Evolutionary conservation across 2,113 vertebrate genomes (phyloP).

Genomic region (Cnemophilus loriae): DNA sequence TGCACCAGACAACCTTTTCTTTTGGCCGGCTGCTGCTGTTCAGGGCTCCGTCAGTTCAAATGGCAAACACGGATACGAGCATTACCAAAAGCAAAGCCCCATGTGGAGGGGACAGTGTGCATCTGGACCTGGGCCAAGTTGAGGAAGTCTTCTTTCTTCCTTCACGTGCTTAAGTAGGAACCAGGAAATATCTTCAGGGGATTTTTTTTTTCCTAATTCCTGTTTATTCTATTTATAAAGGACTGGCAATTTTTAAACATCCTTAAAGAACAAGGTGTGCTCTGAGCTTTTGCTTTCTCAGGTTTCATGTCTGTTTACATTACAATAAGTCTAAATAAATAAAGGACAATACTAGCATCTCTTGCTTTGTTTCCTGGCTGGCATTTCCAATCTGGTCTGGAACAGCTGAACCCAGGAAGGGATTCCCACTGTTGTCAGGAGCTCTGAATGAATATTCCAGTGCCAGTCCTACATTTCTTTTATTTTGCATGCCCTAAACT

Average conservation of each 20-base stretch:
- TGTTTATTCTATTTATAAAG: neutral
- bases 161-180: neutral
- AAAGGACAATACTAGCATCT: neutral
- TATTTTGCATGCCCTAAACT: neutral
- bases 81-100: neutral
- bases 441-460: neutral
- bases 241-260: neutral
- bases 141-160: neutral
- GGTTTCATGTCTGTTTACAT: neutral
- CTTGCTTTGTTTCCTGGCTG: conserved; percentile 6
- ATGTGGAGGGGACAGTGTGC: neutral
- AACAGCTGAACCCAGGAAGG: neutral
- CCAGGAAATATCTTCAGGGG: neutral
- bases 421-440: neutral
- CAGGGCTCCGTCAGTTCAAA: neutral
- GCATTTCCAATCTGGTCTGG: neutral
- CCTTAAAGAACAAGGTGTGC: neutral
- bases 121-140: neutral
- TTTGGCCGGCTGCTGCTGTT: neutral
- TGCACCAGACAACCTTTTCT: neutral
- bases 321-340: neutral
- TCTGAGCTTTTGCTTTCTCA: neutral
- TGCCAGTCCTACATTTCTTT: neutral
- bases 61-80: neutral
- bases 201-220: neutral